Evolutionary conservation across 2,797 vertebrate genomes (phyloP), one percentile per base, ranked within the genome.

Genomic region (Onychomys leucogaster): DNA sequence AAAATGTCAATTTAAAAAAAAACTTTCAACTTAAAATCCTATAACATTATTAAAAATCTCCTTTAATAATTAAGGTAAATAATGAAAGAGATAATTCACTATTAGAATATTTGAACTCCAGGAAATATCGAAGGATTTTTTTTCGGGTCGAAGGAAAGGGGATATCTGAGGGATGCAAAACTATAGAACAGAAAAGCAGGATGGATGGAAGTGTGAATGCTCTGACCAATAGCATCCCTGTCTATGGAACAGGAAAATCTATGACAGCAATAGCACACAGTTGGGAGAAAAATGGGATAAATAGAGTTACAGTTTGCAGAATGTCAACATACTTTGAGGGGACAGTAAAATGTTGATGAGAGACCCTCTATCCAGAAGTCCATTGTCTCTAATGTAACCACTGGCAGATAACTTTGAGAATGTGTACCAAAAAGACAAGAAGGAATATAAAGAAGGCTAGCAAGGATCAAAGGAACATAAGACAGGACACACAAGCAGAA

Each of bases 331-430:
- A 10, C 37, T 71, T 57, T 73, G 6, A 65, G 9, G 11, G 32
- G 25, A 3, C 52, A 6, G 3, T 32, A 41, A 77, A 77, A 14
- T 93, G 37, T 67, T 81, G 84, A 69, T 46, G 41, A 65, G n/a
- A 83, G 46, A 59, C 29, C 57, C 29, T 17, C 6, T 61, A n/a
- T 55, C 17, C 27, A 16, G 13, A 67, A 12, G 43, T 34, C 65
- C 5, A 65, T 63, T 90, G 57, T 92, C 32, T 78, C 71, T 71
- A 83, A n/a, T 55, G 32, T 69, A 52, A 63, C 37, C 23, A 46
- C 43, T 84, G 92, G 67, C 25, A 84, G 57, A 82, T 91, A 96
- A 93, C 25, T 13, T 63, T 19, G 83, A 43, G 14, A 91, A 77
- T 52, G 0, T 63, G 55, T 71, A 59, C 41, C 32, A 49, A 88